Evolutionary conservation across 2,888 invertebrate species (phyloP), one percentile per base, ranked within the genome.

Genomic region (Ochropacha duplaris): DNA sequence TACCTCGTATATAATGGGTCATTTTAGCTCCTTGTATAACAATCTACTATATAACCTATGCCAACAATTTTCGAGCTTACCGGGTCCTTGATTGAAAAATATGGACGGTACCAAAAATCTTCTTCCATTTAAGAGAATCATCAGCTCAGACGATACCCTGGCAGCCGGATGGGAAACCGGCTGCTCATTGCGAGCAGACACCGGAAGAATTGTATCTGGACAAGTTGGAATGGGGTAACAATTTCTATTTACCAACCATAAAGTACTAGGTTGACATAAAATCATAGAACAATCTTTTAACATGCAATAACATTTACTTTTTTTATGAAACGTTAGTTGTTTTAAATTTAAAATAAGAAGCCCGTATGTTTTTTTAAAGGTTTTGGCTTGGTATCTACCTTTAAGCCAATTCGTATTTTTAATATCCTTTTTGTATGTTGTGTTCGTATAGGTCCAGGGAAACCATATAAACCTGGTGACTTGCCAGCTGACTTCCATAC

Each of bases 91-190:
- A 26, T 26, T 26, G 26, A 26, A 31, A 31, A 9, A 0, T 31
- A 31, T 31, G 26, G 26, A 26, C 5, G 6, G 5, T 26, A 26
- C 8, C 26, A 28, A 28, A 28, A 9, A 28, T 8, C 34, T 34
- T 34, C 14, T 5, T 14, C 14, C 9, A 22, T 66, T 69, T 0
- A 64, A 94, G 97, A 59, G 97, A 97, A 72, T 95, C 95, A 0
- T 96, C 96, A 65, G 94, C 95, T 0, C 97, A 97, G 84, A 97
- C 97, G 0, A 88, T 90, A 14, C 97, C 97, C 0, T 97, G 96
- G 95, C 95, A 96, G 64, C 96, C 97, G 0, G 90, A 92, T 22
- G 87, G 71, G 0, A 74, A 68, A 22, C 59, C 69, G 0, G 83
- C 85, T 0, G 66, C 69, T 57, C 83, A 36, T 44, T 93, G 81